These are phyloP conservation scores for Florisuga fusca DNA, from an alignment of 2,797 vertebrate genomes.

Conservation along the genomic window DNA sequence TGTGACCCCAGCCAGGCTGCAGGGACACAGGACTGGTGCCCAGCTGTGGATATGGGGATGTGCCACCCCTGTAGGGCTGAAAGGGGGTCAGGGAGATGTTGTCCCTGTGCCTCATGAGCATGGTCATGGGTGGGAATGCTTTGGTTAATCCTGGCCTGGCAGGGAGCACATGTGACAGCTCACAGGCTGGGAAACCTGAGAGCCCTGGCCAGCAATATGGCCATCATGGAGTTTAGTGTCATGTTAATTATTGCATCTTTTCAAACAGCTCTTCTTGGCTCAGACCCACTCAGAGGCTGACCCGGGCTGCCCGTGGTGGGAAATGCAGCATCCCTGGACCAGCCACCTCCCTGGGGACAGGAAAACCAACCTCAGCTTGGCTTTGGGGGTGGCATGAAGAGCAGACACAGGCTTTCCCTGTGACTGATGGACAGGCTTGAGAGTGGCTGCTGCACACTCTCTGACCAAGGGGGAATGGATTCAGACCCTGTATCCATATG, in stretches of 20 bases:
- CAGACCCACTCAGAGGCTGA: not conserved
- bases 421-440: not conserved
- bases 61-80: not conserved
- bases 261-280: not conserved
- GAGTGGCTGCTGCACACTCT: not conserved
- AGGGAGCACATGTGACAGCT: rapidly evolving
- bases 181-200: not conserved
- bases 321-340: rapidly evolving
- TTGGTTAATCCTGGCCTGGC: not conserved
- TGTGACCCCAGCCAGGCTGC: rapidly evolving
- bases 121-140: rapidly evolving
- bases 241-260: rapidly evolving
- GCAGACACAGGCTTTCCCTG: rapidly evolving
- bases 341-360: rapidly evolving
- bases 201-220: not conserved
- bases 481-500: rapidly evolving
- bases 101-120: rapidly evolving
- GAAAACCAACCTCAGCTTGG: not conserved
- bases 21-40: rapidly evolving
- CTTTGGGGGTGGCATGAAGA: not conserved
- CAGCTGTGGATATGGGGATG: not conserved
- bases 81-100: rapidly evolving
- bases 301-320: not conserved
- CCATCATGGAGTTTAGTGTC: not conserved
- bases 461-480: rapidly evolving